phyloP scores from a whole-genome alignment of 2,113 vertebrate species.

The Melanerpes formicivorus region DNA sequence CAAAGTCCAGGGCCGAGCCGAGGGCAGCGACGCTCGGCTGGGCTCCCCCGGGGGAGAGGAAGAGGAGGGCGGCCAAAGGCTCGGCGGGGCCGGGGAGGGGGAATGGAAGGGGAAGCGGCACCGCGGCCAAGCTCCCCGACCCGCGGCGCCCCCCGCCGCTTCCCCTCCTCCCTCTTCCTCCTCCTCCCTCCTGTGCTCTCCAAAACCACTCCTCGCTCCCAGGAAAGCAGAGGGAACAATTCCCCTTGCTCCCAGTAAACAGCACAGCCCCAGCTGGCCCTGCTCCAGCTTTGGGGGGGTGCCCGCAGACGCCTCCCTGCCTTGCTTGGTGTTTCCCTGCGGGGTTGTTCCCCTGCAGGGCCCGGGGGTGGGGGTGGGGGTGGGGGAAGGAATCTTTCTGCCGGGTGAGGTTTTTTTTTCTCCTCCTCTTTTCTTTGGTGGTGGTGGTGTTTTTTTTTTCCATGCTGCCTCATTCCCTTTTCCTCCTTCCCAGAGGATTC shows the following conservation, averaged over 20 bases:
- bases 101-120: too few relatives aligned
- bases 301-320: not conserved
- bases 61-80: not conserved
- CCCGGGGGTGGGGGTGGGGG: not conserved
- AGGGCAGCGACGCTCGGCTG: not conserved
- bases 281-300: not conserved
- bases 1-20: conserved; percentile 40
- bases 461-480: not conserved
- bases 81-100: too few relatives aligned
- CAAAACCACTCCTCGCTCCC: not conserved
- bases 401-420: too few relatives aligned
- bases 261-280: not conserved
- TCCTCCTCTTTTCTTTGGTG: not conserved
- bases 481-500: not conserved
- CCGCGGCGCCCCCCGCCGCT: not conserved
- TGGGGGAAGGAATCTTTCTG: not conserved
- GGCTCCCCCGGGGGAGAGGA: not conserved
- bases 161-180: not conserved
- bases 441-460: too few relatives aligned
- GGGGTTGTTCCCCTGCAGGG: fast-evolving
- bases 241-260: not conserved
- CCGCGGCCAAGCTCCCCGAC: not conserved
- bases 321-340: too few relatives aligned
- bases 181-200: not conserved
- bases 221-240: not conserved